Evolutionary conservation across 2,888 invertebrate species (phyloP).

Genomic region (Tipula unca): DNA sequence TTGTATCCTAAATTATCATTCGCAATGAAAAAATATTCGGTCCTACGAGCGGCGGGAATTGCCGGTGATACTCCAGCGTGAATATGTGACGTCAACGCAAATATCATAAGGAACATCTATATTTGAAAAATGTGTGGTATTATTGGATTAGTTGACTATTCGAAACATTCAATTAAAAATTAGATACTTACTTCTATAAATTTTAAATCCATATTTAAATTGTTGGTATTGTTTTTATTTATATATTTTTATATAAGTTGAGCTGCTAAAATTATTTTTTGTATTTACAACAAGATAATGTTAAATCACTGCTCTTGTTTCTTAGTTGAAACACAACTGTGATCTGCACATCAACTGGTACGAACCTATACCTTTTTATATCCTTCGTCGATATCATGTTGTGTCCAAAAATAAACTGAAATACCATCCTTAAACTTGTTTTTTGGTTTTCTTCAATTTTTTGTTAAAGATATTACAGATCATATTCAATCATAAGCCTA

Average conservation of each 20-base stretch:
- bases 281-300: background rate
- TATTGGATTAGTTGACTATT: background rate
- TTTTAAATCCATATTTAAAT: background rate
- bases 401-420: background rate
- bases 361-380: background rate
- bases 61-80: background rate
- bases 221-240: background rate
- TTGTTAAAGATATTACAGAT: background rate
- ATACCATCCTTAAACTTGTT: background rate
- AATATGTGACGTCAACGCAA: background rate
- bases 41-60: background rate
- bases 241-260: no score
- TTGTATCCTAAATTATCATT: conserved; percentile 28
- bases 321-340: background rate
- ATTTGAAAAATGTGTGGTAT: background rate
- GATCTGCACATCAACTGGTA: background rate
- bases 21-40: background rate
- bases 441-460: background rate
- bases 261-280: background rate
- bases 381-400: background rate
- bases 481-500: background rate
- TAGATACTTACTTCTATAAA: background rate
- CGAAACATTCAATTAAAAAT: background rate
- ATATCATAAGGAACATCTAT: background rate
- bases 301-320: background rate